A percentile compares a stretch with the other conserved stretches of the same genome.
Conservation (phyloP, 2,888 invertebrate species). For the Epirrita christyi region DNA sequence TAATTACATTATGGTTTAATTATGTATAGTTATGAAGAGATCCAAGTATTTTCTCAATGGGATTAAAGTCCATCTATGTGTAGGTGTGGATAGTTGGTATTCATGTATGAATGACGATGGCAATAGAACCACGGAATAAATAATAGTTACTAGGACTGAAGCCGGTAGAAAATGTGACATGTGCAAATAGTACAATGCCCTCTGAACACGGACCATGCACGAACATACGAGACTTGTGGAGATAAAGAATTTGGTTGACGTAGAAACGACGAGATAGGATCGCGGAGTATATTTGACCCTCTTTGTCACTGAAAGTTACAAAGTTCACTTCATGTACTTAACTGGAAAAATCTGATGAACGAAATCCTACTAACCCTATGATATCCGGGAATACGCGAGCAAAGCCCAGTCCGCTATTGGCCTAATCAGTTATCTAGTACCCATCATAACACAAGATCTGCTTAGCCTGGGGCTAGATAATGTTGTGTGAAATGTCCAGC, state of each 20-base stretch:
- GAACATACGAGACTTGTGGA: conserved; percentile 16
- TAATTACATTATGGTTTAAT: too few species aligned
- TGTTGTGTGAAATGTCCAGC: too few species aligned
- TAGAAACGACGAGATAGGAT: conserved; percentile 25
- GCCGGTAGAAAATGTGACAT: conserved; percentile 8
- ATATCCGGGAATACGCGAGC: too few species aligned
- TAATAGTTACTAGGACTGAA: conserved; percentile 1
- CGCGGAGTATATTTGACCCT: conserved; percentile 14
- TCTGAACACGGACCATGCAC: conserved; percentile 20
- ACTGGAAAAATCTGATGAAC: background rate
- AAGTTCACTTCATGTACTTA: conserved; percentile 1
- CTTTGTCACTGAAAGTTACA: conserved; percentile 11
- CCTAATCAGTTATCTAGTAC: too few species aligned
- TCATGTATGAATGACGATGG: conserved; percentile 2
- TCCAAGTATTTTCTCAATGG: too few species aligned
- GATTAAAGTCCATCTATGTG: too few species aligned
- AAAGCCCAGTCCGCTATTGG: too few species aligned
- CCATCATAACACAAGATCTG: too few species aligned
- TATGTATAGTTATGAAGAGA: too few species aligned
- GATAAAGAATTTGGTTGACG: conserved; percentile 26
- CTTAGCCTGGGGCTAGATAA: too few species aligned
- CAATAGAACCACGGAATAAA: background rate
- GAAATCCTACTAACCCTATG: too few species aligned
- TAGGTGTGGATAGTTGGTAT: background rate
- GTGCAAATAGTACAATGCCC: conserved; percentile 26